Evolutionary conservation across 2,113 vertebrate genomes (phyloP).

Genomic region (Megaleporinus macrocephalus): DNA sequence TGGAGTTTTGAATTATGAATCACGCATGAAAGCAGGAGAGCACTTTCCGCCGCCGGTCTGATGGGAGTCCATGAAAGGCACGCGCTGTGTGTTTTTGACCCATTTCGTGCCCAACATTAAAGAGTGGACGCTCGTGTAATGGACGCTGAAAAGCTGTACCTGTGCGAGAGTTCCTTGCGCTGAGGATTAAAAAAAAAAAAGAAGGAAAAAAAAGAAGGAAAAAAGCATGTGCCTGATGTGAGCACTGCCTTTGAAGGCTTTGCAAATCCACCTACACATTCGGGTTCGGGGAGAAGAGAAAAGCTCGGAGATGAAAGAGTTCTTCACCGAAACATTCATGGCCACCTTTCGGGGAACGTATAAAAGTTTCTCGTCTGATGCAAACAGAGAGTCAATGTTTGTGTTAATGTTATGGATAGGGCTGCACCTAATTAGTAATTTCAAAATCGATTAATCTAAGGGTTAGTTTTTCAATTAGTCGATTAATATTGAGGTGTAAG

Average conservation of each 20-base stretch:
- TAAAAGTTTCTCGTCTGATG: too few relatives aligned
- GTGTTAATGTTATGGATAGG: background rate
- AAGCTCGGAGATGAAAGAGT: background rate
- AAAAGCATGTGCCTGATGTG: constrained; percentile 10
- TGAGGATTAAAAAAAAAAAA: background rate
- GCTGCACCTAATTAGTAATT: too few relatives aligned
- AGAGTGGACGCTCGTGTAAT: constrained; percentile 19
- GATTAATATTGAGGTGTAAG: too few relatives aligned
- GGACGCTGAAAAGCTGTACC: constrained; percentile 11
- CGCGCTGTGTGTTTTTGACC: constrained; percentile 22
- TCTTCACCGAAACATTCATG: background rate
- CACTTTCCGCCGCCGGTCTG: background rate
- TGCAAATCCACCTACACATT: constrained; percentile 7
- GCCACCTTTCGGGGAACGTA: background rate
- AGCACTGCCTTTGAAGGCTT: constrained; percentile 33
- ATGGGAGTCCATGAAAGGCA: background rate
- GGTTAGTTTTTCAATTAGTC: too few relatives aligned
- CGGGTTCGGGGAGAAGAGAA: background rate
- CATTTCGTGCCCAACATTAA: constrained; percentile 36
- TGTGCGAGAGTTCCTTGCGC: background rate
- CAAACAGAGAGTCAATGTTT: background rate
- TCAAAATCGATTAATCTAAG: too few relatives aligned
- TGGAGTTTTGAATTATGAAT: constrained; percentile 50
- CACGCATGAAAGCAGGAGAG: constrained; percentile 21
- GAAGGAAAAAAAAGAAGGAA: too few relatives aligned